Evolutionary conservation across 1,140 invertebrate species (phyloP), one percentile per base, ranked within the genome.

Genomic region (Chionoecetes opilio): DNA sequence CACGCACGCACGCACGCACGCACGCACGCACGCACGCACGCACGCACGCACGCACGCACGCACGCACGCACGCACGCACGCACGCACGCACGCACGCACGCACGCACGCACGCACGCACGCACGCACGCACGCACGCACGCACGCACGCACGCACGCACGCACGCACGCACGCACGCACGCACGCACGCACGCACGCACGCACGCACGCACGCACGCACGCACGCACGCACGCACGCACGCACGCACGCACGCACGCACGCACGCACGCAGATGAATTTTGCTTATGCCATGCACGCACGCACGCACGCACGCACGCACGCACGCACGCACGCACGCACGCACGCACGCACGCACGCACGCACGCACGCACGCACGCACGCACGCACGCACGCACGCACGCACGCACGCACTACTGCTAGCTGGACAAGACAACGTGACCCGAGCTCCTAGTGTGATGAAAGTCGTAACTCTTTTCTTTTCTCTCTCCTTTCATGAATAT

Each of bases 261-360:
- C 84, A 17, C 17, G 17, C 31, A 86, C 31, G 17, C 84, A 86
- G 8, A 31, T 29, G 14, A n/a, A 75, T n/a, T 75, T 75, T 87
- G 31, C 17, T 87, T 87, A 17, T 37, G 32, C 14, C 87, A 89
- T 37, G 87, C 87, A 89, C 87, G 37, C 87, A 38, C 87, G 37
- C 37, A 38, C 87, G 37, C 87, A 89, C 87, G 29, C 87, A 89
- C 87, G 29, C 87, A 89, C 87, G 29, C 87, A 89, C 87, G 29
- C 87, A 89, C 87, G 29, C 87, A 89, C 87, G 29, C 87, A 89
- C 87, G 29, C 87, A 89, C 87, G 29, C 87, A 89, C 87, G 29
- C 87, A 89, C 87, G 29, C 87, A 89, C 87, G 29, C 87, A 89
- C 87, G 29, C 87, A 89, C 87, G 29, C 87, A 89, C 87, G 29